Evolutionary conservation across 2,797 vertebrate genomes (phyloP).

Genomic region (Cheirogaleus major): DNA sequence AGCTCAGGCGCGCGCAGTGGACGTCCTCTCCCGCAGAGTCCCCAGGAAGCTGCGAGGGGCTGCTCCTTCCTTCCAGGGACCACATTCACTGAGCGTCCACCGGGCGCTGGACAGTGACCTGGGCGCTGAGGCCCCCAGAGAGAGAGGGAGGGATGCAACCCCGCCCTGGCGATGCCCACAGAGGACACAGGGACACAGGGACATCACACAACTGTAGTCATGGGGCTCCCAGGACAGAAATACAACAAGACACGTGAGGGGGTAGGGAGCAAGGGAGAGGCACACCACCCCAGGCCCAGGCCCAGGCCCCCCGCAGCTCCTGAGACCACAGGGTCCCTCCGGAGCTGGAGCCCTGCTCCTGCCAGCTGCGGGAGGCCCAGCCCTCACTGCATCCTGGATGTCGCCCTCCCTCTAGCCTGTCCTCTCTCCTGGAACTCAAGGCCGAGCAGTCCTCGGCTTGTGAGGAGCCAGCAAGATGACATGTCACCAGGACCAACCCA

Average conservation of each 20-base stretch:
- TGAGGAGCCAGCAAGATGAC: background rate
- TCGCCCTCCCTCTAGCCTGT: background rate
- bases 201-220: too few relatives aligned
- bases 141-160: background rate
- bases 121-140: background rate
- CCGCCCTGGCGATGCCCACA: rapidly evolving
- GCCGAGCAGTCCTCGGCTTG: rapidly evolving
- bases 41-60: background rate
- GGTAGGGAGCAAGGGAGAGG: background rate
- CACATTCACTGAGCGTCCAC: background rate
- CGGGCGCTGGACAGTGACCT: background rate
- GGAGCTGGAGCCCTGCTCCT: background rate
- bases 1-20: background rate
- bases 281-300: rapidly evolving
- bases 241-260: background rate
- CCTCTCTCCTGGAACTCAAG: background rate
- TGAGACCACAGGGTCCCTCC: background rate
- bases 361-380: background rate
- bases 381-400: background rate
- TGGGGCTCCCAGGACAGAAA: background rate
- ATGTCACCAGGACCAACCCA: rapidly evolving
- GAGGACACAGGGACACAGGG: too few relatives aligned
- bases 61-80: background rate
- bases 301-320: background rate
- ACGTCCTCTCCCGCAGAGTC: background rate